Conservation (phyloP, 2,888 invertebrate genomes). For the Drosophila maculinotata region DNA sequence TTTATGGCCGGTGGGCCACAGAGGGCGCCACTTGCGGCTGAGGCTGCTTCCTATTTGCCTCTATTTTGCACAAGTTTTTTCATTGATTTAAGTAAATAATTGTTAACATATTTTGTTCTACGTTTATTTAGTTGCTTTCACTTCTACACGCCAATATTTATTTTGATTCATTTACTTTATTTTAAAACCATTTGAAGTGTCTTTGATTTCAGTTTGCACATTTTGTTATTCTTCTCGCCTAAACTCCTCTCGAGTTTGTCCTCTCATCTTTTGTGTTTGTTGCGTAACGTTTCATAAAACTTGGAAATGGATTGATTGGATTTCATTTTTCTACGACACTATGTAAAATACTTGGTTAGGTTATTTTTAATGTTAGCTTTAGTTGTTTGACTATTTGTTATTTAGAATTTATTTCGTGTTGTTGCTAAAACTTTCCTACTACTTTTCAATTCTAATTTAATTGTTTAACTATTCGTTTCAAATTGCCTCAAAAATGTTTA, state of each 20-base stretch:
- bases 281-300: slow-evolving; percentile 64
- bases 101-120: slow-evolving; percentile 48
- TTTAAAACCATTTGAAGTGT: slow-evolving; percentile 67
- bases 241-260: slow-evolving; percentile 26
- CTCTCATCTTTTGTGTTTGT: slow-evolving; percentile 45
- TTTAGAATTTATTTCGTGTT: slow-evolving; percentile 59
- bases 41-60: slow-evolving; percentile 9
- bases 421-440: slow-evolving; percentile 69
- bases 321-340: slow-evolving; percentile 46
- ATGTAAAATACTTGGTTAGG: slow-evolving; percentile 70
- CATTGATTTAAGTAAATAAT: slow-evolving; percentile 54
- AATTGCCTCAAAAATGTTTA: slow-evolving; percentile 62
- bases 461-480: slow-evolving; percentile 67
- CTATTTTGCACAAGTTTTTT: slow-evolving; percentile 21
- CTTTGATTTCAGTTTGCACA: slow-evolving; percentile 75
- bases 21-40: slow-evolving; percentile 24
- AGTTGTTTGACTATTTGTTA: slow-evolving; percentile 59
- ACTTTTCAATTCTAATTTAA: slow-evolving; percentile 65
- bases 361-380: slow-evolving; percentile 53
- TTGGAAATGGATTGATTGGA: slow-evolving; percentile 57
- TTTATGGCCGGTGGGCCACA: slow-evolving; percentile 45
- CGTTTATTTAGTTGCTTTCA: slow-evolving; percentile 39
- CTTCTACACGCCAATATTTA: slow-evolving; percentile 42
- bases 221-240: slow-evolving; percentile 39
- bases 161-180: slow-evolving; percentile 66